Percentiles rank a stretch among this genome's conserved stretches.
Conservation (phyloP, 2,797 vertebrate species). For the Peromyscus nudipes region DNA sequence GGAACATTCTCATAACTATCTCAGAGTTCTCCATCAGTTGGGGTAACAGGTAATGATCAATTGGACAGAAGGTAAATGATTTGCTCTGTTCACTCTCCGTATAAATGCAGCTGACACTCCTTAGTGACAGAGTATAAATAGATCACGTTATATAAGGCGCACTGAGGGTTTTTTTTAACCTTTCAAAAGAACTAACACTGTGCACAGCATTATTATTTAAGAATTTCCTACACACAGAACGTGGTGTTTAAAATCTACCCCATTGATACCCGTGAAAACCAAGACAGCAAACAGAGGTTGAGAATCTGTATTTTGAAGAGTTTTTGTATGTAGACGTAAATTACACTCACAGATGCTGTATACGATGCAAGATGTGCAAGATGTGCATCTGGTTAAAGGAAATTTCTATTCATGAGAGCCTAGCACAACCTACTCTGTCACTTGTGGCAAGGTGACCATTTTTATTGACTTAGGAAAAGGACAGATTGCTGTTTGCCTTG, state of each 20-base stretch:
- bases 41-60: not conserved
- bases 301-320: conserved; percentile 25
- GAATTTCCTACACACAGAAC: conserved; percentile 68
- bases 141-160: conserved; percentile 78
- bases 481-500: conserved; percentile 23
- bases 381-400: conserved; percentile 28
- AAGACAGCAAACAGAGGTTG: conserved; percentile 50
- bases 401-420: conserved; percentile 1
- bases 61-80: conserved; percentile 59
- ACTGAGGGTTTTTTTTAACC: conserved; percentile 64
- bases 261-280: conserved; percentile 34
- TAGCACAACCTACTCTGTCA: not conserved
- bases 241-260: conserved; percentile 56
- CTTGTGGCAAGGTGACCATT: not conserved
- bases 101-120: conserved; percentile 69
- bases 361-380: not conserved
- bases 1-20: not conserved
- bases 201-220: conserved; percentile 74
- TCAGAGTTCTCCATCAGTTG: not conserved
- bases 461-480: conserved; percentile 39
- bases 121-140: conserved; percentile 80
- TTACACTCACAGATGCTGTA: not conserved
- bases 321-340: not conserved
- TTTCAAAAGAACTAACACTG: conserved; percentile 78
- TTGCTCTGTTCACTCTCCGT: conserved; percentile 40